A percentile compares a stretch with the other conserved stretches of the same genome.
These are phyloP conservation scores for Prostheceraeus crozeri DNA, from an alignment of 2,888 invertebrate species.

Conservation along the genomic window DNA sequence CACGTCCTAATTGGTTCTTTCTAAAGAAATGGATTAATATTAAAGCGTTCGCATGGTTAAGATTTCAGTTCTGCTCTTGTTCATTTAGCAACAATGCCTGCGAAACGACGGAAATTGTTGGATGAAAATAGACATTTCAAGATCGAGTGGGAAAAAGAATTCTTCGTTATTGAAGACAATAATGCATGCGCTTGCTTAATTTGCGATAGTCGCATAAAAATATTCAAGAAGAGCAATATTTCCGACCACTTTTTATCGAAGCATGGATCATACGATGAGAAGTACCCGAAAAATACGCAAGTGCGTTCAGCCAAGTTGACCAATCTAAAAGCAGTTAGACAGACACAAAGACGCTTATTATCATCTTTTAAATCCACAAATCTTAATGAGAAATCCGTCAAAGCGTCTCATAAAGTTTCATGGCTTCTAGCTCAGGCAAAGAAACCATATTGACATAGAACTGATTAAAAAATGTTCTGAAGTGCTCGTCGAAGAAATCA, in stretches of 20 bases:
- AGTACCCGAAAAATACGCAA: conserved; percentile 15
- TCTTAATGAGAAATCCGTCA: not conserved
- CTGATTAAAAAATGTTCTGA: conserved; percentile 15
- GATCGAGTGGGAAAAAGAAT: conserved; percentile 12
- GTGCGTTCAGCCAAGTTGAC: not conserved
- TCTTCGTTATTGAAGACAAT: conserved; percentile 3
- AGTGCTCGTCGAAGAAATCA: conserved; percentile 12
- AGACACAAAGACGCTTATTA: not conserved
- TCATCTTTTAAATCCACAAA: not conserved
- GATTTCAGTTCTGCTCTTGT: too few species aligned
- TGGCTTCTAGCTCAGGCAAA: conserved; percentile 19
- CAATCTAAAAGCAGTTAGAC: not conserved
- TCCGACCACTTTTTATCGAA: conserved; percentile 1
- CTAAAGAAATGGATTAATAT: too few species aligned
- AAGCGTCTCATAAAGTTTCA: conserved; percentile 10
- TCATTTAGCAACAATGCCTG: too few species aligned
- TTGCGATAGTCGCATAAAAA: conserved; percentile 2
- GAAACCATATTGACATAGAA: conserved; percentile 7
- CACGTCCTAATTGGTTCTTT: too few species aligned
- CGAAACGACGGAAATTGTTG: too few species aligned
- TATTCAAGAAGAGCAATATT: conserved; percentile 9
- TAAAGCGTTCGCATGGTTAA: too few species aligned
- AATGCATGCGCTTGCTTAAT: conserved; percentile 4
- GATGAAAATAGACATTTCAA: conserved; percentile 12
- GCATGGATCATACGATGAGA: not conserved